Base-by-base conservation (phyloP, 2,113 vertebrate species). In the Galemys pyrenaicus region DNA sequence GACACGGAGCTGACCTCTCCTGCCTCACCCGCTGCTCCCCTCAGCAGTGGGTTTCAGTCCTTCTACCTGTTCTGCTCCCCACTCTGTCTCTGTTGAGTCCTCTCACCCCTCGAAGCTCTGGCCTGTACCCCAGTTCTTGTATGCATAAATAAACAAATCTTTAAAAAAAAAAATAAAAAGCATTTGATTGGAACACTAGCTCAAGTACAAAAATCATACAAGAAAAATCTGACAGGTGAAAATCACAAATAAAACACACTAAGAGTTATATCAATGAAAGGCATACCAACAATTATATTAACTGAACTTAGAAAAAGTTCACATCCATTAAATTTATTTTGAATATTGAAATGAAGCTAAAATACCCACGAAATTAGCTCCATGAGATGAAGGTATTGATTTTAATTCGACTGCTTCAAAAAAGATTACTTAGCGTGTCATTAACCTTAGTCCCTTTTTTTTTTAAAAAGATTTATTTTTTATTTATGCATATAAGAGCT, bases 141-240 rank as follows among this genome's bases (percentile, higher is more conserved):
- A n/a, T n/a, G n/a, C n/a, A n/a, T n/a, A n/a, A n/a, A n/a, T n/a
- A n/a, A n/a, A n/a, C n/a, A n/a, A n/a, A n/a, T n/a, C n/a, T n/a
- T n/a, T n/a, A n/a, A n/a, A n/a, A n/a, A n/a, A n/a, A n/a, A n/a
- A n/a, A n/a, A n/a, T 41, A 68, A n/a, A 77, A 70, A 54, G 4
- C 32, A 79, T 62, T 28, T 93, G 32, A 70, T 88, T 81, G 26
- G 4, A 46, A 86, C 7, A 68, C 22, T 37, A 87, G 30, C 75
- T n/a, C 46, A 87, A 89, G 16, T 32, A 58, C 3, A 94, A 71
- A 73, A 91, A 37, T 26, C 37, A 44, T 44, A 44, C 44, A 5
- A 74, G 78, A 67, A 60, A 91, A 96, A 92, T 30, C 70, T 49
- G 22, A 78, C 6, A 56, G 8, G 54, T 86, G 71, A 90, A 90